Percentiles rank a stretch among this genome's conserved stretches.
Conservation (phyloP, 2,888 invertebrate species). For the Ornithoptera alexandrae region DNA sequence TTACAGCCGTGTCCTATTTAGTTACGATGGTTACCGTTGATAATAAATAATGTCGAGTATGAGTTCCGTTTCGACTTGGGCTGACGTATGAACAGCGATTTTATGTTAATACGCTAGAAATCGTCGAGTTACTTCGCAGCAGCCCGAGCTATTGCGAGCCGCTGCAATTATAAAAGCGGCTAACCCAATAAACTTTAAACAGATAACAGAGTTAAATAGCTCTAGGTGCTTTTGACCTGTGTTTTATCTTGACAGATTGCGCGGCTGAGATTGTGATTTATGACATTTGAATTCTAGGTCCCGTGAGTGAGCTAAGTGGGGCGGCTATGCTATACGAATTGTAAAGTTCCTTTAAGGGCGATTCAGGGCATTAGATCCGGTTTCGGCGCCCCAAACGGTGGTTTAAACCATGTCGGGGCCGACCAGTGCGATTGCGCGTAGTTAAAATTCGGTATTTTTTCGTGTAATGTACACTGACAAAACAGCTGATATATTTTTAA, state of each 20-base stretch:
- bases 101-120: constrained; percentile 35
- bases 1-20: constrained; percentile 34
- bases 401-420: constrained; percentile 35
- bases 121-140: constrained; percentile 32
- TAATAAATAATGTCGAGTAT: constrained; percentile 38
- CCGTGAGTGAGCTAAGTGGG: constrained; percentile 49
- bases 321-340: constrained; percentile 50
- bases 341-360: constrained; percentile 58
- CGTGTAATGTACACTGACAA: constrained; percentile 3
- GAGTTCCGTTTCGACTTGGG: background rate
- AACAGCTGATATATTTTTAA: constrained; percentile 27
- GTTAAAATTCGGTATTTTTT: constrained; percentile 32
- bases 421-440: constrained; percentile 32
- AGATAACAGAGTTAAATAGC: constrained; percentile 46
- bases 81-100: constrained; percentile 22
- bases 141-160: constrained; percentile 15
- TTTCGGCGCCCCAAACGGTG: constrained; percentile 61
- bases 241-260: constrained; percentile 55
- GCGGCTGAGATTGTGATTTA: constrained; percentile 46
- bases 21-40: constrained; percentile 33
- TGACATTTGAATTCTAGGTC: constrained; percentile 47
- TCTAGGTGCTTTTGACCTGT: constrained; percentile 54
- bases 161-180: constrained; percentile 32
- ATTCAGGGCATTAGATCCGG: constrained; percentile 70
- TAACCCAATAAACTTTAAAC: constrained; percentile 43